These are phyloP conservation scores for Pseudopleuronectes americanus DNA, from an alignment of 2,797 vertebrate species.

Conservation along the genomic window DNA sequence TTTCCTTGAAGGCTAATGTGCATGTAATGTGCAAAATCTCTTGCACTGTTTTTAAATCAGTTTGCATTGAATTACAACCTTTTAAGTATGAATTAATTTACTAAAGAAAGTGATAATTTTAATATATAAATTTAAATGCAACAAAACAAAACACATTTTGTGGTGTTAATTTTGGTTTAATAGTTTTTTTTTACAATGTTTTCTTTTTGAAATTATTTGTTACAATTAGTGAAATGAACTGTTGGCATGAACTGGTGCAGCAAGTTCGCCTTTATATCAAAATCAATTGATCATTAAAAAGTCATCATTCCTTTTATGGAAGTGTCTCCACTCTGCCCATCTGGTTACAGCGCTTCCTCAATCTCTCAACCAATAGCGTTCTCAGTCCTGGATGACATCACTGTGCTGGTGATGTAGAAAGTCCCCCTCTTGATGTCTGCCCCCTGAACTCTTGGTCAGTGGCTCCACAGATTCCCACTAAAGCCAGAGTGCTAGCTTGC, in stretches of 20 bases:
- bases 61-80: too few species aligned
- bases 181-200: too few species aligned
- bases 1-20: neutral
- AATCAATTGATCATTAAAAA: neutral
- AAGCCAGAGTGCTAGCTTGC: conserved; percentile 8
- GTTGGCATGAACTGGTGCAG: neutral
- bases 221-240: neutral
- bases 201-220: too few species aligned
- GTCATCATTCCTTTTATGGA: conserved; percentile 26
- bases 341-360: conserved; percentile 27
- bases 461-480: conserved; percentile 42
- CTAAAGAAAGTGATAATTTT: too few species aligned
- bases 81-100: too few species aligned
- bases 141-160: too few species aligned
- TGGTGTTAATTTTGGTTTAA: too few species aligned
- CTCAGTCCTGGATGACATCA: conserved; percentile 46
- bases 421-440: conserved; percentile 47
- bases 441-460: conserved; percentile 42
- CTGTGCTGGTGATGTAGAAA: conserved; percentile 42
- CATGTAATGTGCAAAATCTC: too few species aligned
- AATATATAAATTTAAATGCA: too few species aligned
- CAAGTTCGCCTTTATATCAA: conserved; percentile 4
- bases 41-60: too few species aligned
- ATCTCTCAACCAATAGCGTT: conserved; percentile 44
- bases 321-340: conserved; percentile 42